phyloP scores from a whole-genome alignment of 2,113 vertebrate genomes.

The Gambusia holbrooki region DNA sequence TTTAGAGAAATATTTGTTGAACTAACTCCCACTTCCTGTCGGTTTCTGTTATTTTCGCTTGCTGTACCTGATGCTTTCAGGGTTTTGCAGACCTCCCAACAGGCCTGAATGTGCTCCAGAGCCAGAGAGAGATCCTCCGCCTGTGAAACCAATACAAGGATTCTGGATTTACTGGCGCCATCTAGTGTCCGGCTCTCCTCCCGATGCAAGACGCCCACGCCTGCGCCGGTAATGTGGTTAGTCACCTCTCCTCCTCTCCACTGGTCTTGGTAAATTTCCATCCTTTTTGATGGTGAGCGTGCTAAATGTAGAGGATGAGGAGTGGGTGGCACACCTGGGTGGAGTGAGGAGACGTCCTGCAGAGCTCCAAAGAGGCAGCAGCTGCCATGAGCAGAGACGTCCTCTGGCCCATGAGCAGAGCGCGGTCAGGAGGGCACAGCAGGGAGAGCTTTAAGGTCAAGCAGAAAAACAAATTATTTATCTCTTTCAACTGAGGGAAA shows the following conservation, averaged over 20 bases:
- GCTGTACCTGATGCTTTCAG: constrained; percentile 86
- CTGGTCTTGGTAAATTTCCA: constrained; percentile 64
- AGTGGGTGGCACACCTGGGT: constrained; percentile 77
- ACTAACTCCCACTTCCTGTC: not conserved
- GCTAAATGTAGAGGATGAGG: constrained; percentile 52
- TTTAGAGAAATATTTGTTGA: not conserved
- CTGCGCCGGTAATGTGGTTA: constrained; percentile 49
- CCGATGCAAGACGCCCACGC: constrained; percentile 45
- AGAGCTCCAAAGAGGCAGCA: constrained; percentile 85
- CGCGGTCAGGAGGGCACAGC: constrained; percentile 85
- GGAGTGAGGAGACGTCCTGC: constrained; percentile 73
- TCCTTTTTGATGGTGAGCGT: constrained; percentile 40
- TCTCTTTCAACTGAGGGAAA: not conserved
- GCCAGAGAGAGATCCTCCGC: constrained; percentile 78
- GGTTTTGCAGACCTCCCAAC: constrained; percentile 85
- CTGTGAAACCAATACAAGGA: constrained; percentile 67
- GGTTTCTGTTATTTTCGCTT: not conserved
- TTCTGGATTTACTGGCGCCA: constrained; percentile 59
- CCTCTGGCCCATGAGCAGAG: constrained; percentile 87
- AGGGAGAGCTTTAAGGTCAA: constrained; percentile 83
- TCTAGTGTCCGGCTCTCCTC: constrained; percentile 64
- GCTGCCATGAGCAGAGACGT: constrained; percentile 89
- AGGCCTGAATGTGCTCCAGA: constrained; percentile 84
- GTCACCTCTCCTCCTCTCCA: constrained; percentile 59
- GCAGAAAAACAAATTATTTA: constrained; percentile 1